A percentile compares a stretch with the other conserved stretches of the same genome.
phyloP scores from a whole-genome alignment of 2,113 vertebrate genomes.

The Silurus glanis region DNA sequence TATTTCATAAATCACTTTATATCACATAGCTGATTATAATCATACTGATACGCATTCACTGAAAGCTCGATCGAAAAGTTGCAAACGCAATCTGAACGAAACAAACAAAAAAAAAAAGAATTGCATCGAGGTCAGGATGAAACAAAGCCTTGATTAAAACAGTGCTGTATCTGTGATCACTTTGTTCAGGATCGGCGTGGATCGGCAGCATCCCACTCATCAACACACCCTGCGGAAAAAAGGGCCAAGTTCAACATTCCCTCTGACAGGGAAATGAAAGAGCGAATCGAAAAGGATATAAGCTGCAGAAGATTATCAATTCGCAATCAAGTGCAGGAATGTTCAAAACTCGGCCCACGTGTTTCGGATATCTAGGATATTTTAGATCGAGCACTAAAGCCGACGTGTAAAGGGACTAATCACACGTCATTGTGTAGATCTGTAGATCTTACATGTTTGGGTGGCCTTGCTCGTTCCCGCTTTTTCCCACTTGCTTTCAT shows the following conservation, averaged over 20 bases:
- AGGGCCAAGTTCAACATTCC: neutral
- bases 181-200: neutral
- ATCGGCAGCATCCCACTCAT: slow-evolving; percentile 27
- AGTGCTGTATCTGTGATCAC: neutral
- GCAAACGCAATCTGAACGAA: neutral
- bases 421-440: neutral
- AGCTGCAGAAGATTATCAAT: neutral
- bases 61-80: neutral
- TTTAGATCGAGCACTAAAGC: neutral
- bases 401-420: neutral
- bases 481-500: neutral
- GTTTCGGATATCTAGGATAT: neutral
- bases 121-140: neutral
- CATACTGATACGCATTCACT: no score
- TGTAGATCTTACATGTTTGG: neutral
- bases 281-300: neutral
- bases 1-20: neutral
- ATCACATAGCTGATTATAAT: neutral
- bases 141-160: neutral
- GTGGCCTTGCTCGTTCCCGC: neutral
- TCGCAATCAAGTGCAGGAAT: neutral
- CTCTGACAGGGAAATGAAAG: neutral
- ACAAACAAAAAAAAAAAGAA: no score
- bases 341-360: neutral
- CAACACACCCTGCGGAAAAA: slow-evolving; percentile 17